Evolutionary conservation across 2,797 vertebrate genomes (phyloP).

Genomic region (Botia kubotai): DNA sequence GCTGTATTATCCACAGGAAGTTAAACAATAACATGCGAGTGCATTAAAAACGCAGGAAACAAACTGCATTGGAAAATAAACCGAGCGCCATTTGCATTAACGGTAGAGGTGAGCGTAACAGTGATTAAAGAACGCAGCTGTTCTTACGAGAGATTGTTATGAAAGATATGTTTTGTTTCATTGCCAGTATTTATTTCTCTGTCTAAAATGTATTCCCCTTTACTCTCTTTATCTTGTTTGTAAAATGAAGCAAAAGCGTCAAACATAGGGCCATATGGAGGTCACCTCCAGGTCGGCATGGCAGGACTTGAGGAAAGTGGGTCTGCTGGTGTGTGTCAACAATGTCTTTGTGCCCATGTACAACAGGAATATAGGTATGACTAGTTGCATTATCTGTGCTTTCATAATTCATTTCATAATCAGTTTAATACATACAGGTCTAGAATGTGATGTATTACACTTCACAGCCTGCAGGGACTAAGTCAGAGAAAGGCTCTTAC

Average conservation of each 20-base stretch:
- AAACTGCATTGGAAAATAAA: neutral
- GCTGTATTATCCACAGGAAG: neutral
- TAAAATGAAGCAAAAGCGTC: constrained; percentile 30
- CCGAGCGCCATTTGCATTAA: constrained; percentile 34
- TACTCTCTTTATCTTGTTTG: neutral
- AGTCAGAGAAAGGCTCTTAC: neutral
- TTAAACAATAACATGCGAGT: constrained; percentile 24
- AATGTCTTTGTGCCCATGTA: constrained; percentile 91
- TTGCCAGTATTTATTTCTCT: neutral
- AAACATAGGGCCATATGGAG: constrained; percentile 31
- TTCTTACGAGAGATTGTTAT: too few species aligned
- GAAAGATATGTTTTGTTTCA: too few species aligned
- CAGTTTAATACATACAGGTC: neutral
- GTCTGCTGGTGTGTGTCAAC: constrained; percentile 81
- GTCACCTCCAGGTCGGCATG: constrained; percentile 75
- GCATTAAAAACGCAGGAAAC: constrained; percentile 18
- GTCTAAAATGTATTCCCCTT: neutral
- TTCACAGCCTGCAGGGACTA: neutral
- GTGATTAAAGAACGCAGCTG: neutral
- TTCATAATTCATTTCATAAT: neutral
- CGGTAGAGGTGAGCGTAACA: constrained; percentile 45
- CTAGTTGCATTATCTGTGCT: too few species aligned
- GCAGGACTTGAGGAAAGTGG: constrained; percentile 81
- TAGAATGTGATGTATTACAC: neutral
- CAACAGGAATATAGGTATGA: constrained; percentile 88